A percentile compares a stretch with the other conserved stretches of the same genome.
Evolutionary conservation across 2,888 invertebrate genomes (phyloP).

Genomic region (Theodoxus fluviatilis): DNA sequence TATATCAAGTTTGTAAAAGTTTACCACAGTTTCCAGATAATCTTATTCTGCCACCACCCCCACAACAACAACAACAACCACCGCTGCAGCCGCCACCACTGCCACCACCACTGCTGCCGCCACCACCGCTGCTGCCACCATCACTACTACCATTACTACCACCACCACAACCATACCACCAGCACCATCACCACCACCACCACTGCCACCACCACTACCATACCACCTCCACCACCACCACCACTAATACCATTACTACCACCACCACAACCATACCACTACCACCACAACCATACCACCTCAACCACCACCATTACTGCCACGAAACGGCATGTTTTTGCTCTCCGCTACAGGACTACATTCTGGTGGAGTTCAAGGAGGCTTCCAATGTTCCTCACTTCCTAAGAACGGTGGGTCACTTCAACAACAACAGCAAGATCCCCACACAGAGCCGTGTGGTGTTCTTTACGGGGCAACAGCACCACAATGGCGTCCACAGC

Average conservation of each 20-base stretch:
- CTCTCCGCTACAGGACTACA: constrained; percentile 18
- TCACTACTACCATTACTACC: constrained; percentile 6
- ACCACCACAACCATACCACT: background rate
- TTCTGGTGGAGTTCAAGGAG: constrained; percentile 30
- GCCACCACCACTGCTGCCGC: constrained; percentile 17
- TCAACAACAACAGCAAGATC: constrained; percentile 26
- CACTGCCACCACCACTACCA: background rate
- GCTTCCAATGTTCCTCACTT: constrained; percentile 15
- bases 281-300: background rate
- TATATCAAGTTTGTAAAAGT: too few relatives aligned
- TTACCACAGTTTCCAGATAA: too few relatives aligned
- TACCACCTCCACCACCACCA: background rate
- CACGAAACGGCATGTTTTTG: too few relatives aligned
- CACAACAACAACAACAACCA: constrained; percentile 20
- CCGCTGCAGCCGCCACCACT: constrained; percentile 8
- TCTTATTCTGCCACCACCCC: too few relatives aligned
- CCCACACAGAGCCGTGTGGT: constrained; percentile 27
- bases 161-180: background rate
- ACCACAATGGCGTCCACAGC: too few relatives aligned
- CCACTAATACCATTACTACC: background rate
- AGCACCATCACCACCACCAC: background rate
- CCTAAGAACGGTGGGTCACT: constrained; percentile 9
- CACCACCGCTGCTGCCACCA: constrained; percentile 17
- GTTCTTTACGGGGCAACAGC: constrained; percentile 10
- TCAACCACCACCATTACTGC: background rate